These are phyloP conservation scores for Harlomillsia oculata DNA, from an alignment of 1,140 invertebrate genomes.

Conservation along the genomic window DNA sequence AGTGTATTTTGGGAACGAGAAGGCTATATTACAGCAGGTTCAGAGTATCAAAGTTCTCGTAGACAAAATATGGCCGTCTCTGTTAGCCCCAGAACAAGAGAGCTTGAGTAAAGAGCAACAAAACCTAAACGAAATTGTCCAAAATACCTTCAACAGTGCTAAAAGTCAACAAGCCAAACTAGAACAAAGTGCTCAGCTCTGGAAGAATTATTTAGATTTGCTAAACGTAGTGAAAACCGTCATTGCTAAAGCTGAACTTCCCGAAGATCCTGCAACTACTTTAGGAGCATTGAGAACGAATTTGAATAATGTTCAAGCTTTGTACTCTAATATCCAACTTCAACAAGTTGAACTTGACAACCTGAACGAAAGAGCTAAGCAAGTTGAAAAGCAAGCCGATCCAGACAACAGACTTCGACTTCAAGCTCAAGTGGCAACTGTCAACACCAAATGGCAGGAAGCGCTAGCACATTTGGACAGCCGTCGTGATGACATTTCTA, in stretches of 20 bases:
- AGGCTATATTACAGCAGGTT: constrained; percentile 64
- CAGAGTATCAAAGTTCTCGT: constrained; percentile 70
- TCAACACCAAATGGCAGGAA: constrained; percentile 64
- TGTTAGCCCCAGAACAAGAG: constrained; percentile 66
- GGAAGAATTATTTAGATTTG: constrained; percentile 66
- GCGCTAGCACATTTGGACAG: constrained; percentile 58
- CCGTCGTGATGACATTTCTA: constrained; percentile 51
- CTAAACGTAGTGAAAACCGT: constrained; percentile 63
- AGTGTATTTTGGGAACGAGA: constrained; percentile 65
- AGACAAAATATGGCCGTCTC: constrained; percentile 75
- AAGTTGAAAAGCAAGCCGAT: constrained; percentile 55
- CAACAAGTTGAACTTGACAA: constrained; percentile 53
- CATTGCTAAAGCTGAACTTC: constrained; percentile 59
- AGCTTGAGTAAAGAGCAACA: constrained; percentile 66
- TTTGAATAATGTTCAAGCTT: constrained; percentile 66
- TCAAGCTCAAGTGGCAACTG: constrained; percentile 49
- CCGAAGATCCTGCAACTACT: constrained; percentile 62
- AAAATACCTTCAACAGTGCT: constrained; percentile 69
- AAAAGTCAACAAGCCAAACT: constrained; percentile 62
- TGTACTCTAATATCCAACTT: constrained; percentile 60
- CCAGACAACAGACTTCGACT: constrained; percentile 51
- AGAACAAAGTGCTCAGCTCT: constrained; percentile 65
- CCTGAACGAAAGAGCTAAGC: constrained; percentile 54
- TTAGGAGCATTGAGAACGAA: constrained; percentile 66
- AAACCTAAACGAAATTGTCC: constrained; percentile 62